A percentile compares a stretch with the other conserved stretches of the same genome.
Evolutionary conservation across 2,888 invertebrate genomes (phyloP).

Genomic region (Rhamphomyia laevipes): DNA sequence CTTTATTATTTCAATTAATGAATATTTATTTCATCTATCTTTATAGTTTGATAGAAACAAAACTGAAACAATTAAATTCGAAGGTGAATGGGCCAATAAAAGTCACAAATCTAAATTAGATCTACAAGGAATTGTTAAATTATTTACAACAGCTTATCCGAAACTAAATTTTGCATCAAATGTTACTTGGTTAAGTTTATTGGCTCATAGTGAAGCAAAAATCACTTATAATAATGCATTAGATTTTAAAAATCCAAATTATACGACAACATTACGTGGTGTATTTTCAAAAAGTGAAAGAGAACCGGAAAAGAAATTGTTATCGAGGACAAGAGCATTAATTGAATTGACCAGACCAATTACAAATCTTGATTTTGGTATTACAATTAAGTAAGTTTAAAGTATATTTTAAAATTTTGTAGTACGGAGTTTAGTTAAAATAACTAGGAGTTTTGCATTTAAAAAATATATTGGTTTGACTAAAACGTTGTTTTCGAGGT

Average conservation of each 20-base stretch:
- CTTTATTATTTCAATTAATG: not conserved
- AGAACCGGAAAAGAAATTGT: slow-evolving; percentile 6
- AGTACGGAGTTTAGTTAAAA: not conserved
- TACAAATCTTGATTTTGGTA: slow-evolving; percentile 53
- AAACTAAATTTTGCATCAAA: slow-evolving; percentile 56
- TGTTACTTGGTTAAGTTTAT: slow-evolving; percentile 52
- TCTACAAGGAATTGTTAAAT: slow-evolving; percentile 49
- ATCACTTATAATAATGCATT: slow-evolving; percentile 57
- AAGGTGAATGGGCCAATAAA: slow-evolving; percentile 40
- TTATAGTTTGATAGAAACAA: slow-evolving; percentile 31
- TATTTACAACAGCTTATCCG: slow-evolving; percentile 67
- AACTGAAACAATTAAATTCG: slow-evolving; percentile 38
- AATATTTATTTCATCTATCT: not conserved
- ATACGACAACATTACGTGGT: slow-evolving; percentile 49
- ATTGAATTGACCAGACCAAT: slow-evolving; percentile 52
- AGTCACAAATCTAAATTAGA: slow-evolving; percentile 31
- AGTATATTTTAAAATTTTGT: slow-evolving; percentile 1
- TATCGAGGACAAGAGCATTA: slow-evolving; percentile 43
- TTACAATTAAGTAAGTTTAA: slow-evolving; percentile 38
- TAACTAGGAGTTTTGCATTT: too few species aligned
- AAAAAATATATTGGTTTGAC: slow-evolving; percentile 11
- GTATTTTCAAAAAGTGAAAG: slow-evolving; percentile 43
- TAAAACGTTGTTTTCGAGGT: too few species aligned
- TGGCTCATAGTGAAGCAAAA: slow-evolving; percentile 59
- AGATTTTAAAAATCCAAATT: slow-evolving; percentile 42